Conservation (phyloP, 2,797 vertebrate genomes). For the Falco peregrinus region DNA sequence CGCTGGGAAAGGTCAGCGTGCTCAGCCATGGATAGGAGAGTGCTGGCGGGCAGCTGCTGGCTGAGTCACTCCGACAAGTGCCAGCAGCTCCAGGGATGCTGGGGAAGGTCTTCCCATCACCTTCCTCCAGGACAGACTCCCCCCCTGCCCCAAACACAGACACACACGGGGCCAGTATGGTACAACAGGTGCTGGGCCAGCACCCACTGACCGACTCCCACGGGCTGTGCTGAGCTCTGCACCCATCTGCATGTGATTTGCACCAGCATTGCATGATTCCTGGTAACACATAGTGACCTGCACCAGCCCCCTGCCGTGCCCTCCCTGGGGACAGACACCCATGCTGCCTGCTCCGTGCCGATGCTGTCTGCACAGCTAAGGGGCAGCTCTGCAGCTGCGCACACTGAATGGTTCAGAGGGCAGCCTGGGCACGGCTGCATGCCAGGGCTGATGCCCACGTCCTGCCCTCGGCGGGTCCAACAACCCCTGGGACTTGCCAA, state of each 20-base stretch:
- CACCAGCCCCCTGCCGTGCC: background rate
- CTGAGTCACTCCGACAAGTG: background rate
- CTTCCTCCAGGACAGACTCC: background rate
- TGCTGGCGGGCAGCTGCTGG: background rate
- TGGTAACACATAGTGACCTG: background rate
- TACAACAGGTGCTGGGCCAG: background rate
- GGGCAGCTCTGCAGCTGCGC: background rate
- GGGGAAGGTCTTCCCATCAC: background rate
- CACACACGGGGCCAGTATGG: fast-evolving
- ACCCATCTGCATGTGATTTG: background rate
- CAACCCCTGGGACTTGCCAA: background rate
- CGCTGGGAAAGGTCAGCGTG: conserved; percentile 24
- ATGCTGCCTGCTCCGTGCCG: fast-evolving
- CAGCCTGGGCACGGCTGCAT: background rate
- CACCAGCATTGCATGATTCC: fast-evolving
- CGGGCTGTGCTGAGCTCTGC: fast-evolving
- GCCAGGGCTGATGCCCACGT: fast-evolving
- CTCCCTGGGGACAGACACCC: background rate
- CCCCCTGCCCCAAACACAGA: too few species aligned
- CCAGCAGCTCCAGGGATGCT: background rate
- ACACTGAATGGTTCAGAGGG: fast-evolving
- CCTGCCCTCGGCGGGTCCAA: background rate
- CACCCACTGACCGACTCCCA: background rate
- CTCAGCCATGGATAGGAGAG: conserved; percentile 15
- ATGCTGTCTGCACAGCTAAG: background rate